Conservation (phyloP, 35 echinoderm and acorn worm genomes). For the Lytechinus variegatus region DNA sequence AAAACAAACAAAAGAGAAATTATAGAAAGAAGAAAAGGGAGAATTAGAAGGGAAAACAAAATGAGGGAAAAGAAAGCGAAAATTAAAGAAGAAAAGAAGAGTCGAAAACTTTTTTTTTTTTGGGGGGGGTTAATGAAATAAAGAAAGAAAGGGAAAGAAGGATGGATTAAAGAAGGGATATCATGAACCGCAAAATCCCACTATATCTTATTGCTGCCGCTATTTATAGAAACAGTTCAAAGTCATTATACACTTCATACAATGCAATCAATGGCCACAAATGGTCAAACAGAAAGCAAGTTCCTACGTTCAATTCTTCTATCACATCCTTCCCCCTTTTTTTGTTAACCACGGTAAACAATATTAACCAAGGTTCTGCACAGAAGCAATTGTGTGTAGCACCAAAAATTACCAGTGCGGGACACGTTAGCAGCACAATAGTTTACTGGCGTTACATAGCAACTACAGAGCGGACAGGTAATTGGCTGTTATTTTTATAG, state of each 20-base stretch:
- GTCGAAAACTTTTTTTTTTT: no score
- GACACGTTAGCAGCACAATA: slow-evolving; percentile 9
- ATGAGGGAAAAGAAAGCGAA: no score
- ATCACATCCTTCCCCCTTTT: no score
- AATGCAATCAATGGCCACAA: background rate
- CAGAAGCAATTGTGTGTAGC: background rate
- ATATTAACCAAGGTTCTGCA: background rate
- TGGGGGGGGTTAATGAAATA: no score
- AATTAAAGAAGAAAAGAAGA: no score
- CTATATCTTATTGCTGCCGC: background rate
- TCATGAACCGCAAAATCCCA: background rate
- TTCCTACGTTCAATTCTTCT: background rate
- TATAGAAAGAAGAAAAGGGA: no score
- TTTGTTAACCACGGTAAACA: background rate
- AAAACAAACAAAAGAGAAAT: no score
- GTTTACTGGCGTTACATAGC: slow-evolving; percentile 22
- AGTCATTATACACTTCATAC: background rate
- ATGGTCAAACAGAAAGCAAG: background rate
- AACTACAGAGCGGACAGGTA: background rate
- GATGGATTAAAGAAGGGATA: no score
- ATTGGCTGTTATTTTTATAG: background rate
- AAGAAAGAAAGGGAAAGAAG: no score
- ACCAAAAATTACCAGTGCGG: slow-evolving; percentile 5
- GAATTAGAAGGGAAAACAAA: no score
- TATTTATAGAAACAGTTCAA: background rate